A percentile compares a stretch with the other conserved stretches of the same genome.
Evolutionary conservation across 2,113 vertebrate genomes (phyloP).

Genomic region (Himantopus leucocephalus): DNA sequence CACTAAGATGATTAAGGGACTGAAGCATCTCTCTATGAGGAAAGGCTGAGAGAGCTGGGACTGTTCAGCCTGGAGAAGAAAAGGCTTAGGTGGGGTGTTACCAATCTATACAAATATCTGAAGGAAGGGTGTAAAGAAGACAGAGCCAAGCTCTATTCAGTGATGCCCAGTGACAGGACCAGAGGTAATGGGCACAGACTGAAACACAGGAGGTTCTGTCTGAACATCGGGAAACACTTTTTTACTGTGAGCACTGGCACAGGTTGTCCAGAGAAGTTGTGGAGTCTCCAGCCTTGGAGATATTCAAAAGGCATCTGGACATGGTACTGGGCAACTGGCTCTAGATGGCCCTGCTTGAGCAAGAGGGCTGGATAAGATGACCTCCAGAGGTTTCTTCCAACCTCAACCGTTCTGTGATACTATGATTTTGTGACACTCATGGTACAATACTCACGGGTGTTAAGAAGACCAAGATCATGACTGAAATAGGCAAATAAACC

Average conservation of each 20-base stretch:
- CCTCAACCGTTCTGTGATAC: not conserved
- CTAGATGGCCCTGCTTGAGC: not conserved
- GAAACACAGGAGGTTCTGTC: not conserved
- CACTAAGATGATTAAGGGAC: not conserved
- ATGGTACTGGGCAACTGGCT: not conserved
- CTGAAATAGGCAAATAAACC: not conserved
- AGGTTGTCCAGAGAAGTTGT: not conserved
- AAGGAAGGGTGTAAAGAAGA: not conserved
- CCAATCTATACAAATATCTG: not conserved
- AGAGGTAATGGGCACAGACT: not conserved
- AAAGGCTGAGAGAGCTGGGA: not conserved
- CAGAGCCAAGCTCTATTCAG: not conserved
- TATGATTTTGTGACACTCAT: not conserved
- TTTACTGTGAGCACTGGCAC: not conserved
- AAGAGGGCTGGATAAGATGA: not conserved
- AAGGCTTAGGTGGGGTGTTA: rapidly evolving
- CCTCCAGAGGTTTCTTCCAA: not conserved
- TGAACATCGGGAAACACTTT: not conserved
- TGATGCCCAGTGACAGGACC: not conserved
- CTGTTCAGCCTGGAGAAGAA: not conserved
- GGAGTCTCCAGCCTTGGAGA: not conserved
- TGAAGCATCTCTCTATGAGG: not conserved
- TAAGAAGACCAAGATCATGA: not conserved
- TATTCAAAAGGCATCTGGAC: not conserved
- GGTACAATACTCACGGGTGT: not conserved